These are phyloP conservation scores for Ferrisia virgata DNA, from an alignment of 2,888 invertebrate species.

Conservation along the genomic window DNA sequence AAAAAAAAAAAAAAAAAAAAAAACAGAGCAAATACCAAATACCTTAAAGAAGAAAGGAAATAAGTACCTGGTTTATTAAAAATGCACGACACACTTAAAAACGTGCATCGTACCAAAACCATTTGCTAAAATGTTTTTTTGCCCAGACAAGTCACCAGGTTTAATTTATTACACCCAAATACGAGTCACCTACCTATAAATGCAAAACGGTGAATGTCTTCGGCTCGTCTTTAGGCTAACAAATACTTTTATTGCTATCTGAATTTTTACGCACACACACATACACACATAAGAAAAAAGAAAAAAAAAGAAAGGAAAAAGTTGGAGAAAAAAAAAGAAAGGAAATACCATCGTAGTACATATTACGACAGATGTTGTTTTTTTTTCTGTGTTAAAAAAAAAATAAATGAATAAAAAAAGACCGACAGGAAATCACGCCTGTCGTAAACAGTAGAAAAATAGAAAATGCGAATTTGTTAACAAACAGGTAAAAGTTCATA, in stretches of 20 bases:
- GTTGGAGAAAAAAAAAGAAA: background rate
- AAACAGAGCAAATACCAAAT: background rate
- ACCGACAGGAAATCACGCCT: conserved; percentile 19
- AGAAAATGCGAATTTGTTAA: conserved; percentile 9
- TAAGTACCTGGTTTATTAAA: background rate
- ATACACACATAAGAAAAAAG: no score
- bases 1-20: no score
- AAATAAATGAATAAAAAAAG: background rate
- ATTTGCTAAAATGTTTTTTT: background rate
- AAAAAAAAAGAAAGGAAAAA: background rate
- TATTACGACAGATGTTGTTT: background rate
- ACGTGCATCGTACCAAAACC: background rate
- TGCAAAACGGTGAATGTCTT: background rate
- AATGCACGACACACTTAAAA: background rate
- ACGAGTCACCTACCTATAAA: background rate
- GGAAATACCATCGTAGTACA: background rate
- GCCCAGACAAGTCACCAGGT: background rate
- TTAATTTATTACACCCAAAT: background rate
- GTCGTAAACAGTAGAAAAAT: background rate
- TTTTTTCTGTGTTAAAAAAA: background rate
- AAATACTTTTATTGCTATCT: background rate
- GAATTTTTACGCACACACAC: background rate
- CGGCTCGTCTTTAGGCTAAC: background rate
- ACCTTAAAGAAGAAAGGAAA: background rate
- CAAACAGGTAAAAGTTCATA: background rate